phyloP scores from a whole-genome alignment of 2,113 vertebrate species.

The Rhynchomys soricoides region DNA sequence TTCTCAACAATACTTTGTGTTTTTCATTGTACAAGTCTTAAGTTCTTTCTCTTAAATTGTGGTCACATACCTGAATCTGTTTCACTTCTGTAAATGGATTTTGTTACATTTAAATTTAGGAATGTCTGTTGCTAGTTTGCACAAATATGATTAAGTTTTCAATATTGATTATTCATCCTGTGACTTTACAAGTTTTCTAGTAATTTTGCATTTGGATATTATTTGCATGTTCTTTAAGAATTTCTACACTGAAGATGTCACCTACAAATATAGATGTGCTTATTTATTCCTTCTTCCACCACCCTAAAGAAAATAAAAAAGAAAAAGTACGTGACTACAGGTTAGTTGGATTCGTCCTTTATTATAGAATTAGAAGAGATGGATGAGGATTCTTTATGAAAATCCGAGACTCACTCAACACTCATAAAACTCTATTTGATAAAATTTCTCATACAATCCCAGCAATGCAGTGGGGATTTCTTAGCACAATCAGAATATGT shows the following conservation, averaged over 20 bases:
- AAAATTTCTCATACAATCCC: not conserved
- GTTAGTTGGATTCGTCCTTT: not conserved
- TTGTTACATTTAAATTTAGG: not conserved
- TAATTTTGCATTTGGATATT: not conserved
- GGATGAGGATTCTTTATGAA: not conserved
- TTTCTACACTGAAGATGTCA: not conserved
- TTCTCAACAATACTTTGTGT: not conserved
- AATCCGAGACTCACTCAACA: constrained; percentile 13
- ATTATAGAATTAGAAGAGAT: constrained; percentile 9
- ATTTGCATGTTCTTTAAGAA: not conserved
- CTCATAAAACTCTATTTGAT: not conserved
- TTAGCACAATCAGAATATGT: not conserved
- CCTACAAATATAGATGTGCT: not conserved
- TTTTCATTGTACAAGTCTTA: not conserved
- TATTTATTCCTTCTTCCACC: not conserved
- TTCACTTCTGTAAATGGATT: not conserved
- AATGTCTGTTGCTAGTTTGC: not conserved
- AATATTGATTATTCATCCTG: not conserved
- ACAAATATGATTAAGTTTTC: not conserved
- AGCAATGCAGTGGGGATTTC: not conserved
- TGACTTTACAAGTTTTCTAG: not conserved
- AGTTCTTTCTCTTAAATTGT: not conserved
- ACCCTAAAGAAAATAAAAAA: not conserved
- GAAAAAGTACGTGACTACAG: not conserved
- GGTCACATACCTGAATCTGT: not conserved